Evolutionary conservation across 2,888 invertebrate species (phyloP).

Genomic region (Agelastica alni): DNA sequence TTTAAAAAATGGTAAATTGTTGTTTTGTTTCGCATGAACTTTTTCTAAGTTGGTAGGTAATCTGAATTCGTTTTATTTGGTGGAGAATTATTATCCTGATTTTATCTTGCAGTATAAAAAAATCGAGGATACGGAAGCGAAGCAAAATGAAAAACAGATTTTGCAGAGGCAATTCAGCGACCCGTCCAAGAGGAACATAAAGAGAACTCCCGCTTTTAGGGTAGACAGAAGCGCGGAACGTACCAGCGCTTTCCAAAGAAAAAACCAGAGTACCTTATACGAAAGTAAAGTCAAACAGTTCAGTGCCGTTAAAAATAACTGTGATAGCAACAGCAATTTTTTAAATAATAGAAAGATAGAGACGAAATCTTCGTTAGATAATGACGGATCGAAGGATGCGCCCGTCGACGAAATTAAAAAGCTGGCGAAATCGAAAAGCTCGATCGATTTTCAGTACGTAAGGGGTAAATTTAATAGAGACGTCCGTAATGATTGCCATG

Average conservation of each 20-base stretch:
- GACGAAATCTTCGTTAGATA: conserved; percentile 18
- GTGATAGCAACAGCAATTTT: conserved; percentile 38
- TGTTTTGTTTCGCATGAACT: too few species aligned
- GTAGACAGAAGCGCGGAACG: conserved; percentile 53
- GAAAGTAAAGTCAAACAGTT: conserved; percentile 47
- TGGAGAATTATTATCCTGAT: neutral
- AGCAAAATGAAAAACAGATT: conserved; percentile 26
- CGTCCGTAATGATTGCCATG: conserved; percentile 14
- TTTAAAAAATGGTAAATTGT: too few species aligned
- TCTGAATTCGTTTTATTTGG: neutral
- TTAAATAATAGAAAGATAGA: conserved; percentile 27
- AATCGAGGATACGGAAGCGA: neutral
- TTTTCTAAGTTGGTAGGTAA: too few species aligned
- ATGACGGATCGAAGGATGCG: conserved; percentile 16
- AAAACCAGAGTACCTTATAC: conserved; percentile 40
- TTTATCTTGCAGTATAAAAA: conserved; percentile 7
- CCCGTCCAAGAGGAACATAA: conserved; percentile 58
- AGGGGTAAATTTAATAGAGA: conserved; percentile 45
- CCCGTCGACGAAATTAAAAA: conserved; percentile 19
- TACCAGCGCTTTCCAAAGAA: conserved; percentile 36
- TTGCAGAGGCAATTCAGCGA: conserved; percentile 54
- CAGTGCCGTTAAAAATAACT: conserved; percentile 45
- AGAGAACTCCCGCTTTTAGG: conserved; percentile 63
- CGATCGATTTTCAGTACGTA: conserved; percentile 46
- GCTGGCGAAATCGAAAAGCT: conserved; percentile 45